Conservation (phyloP, 1,140 invertebrate species). For the Centruroides sculpturatus region DNA sequence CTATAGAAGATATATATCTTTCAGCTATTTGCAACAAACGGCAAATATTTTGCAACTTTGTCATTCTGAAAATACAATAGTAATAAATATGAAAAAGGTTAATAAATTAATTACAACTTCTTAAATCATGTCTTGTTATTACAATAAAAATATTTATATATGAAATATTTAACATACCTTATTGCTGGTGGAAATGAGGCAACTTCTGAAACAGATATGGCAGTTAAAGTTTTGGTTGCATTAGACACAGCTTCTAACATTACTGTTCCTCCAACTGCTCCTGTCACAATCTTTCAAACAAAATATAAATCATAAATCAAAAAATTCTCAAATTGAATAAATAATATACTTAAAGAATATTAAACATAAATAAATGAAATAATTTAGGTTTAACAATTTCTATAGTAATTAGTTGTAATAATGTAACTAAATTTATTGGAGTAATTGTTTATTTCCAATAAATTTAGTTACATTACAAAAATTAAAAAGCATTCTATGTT, state of each 20-base stretch:
- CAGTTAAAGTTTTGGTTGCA: slow-evolving; percentile 32
- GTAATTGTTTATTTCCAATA: too few species aligned
- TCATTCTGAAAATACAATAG: slow-evolving; percentile 21
- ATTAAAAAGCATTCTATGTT: too few species aligned
- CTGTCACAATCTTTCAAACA: slow-evolving; percentile 23
- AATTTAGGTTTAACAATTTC: neutral
- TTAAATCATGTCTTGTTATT: neutral
- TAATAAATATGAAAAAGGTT: slow-evolving; percentile 2
- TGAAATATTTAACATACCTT: slow-evolving; percentile 21
- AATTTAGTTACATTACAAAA: too few species aligned
- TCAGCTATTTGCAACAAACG: slow-evolving; percentile 35
- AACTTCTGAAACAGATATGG: slow-evolving; percentile 31
- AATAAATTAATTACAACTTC: slow-evolving; percentile 2
- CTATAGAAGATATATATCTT: slow-evolving; percentile 34
- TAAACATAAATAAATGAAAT: too few species aligned
- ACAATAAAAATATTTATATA: neutral
- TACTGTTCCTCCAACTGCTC: slow-evolving; percentile 28
- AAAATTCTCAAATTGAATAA: too few species aligned
- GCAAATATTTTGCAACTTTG: slow-evolving; percentile 32
- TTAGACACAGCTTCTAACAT: slow-evolving; percentile 29
- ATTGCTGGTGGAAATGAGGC: slow-evolving; percentile 27
- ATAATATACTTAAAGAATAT: too few species aligned
- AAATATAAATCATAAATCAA: too few species aligned
- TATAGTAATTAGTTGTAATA: too few species aligned
- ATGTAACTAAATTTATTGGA: too few species aligned